Conservation (phyloP, 1,140 invertebrate species). For the Nilaparvata lugens region DNA sequence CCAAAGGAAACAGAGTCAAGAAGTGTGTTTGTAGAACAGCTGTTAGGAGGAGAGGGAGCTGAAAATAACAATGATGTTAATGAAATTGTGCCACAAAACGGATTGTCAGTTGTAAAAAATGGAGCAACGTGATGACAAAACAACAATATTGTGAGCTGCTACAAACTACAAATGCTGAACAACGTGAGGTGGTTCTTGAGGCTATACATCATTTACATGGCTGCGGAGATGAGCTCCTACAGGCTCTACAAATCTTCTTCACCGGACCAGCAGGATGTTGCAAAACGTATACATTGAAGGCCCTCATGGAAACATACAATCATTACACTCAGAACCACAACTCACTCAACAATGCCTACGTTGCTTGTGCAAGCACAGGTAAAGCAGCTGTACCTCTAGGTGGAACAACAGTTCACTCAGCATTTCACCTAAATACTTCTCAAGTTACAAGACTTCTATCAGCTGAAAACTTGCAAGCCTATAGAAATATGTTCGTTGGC, state of each 20-base stretch:
- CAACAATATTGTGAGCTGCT: constrained; percentile 8
- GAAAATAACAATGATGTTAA: constrained; percentile 21
- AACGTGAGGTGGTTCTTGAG: constrained; percentile 12
- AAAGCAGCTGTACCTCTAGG: constrained; percentile 3
- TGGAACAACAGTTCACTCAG: constrained; percentile 18
- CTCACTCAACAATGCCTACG: constrained; percentile 5
- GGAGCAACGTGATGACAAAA: constrained; percentile 6
- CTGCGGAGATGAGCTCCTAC: constrained; percentile 3
- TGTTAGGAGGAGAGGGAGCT: constrained; percentile 6
- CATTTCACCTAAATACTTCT: constrained; percentile 10
- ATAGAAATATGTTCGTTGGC: constrained; percentile 8
- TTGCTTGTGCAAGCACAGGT: constrained; percentile 13
- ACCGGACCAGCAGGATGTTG: constrained; percentile 30
- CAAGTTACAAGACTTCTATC: neutral
- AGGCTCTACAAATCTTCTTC: constrained; percentile 30
- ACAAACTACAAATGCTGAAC: constrained; percentile 8
- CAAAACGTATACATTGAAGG: constrained; percentile 28
- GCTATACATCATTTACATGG: constrained; percentile 10
- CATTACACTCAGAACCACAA: constrained; percentile 1
- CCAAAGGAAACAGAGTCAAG: constrained; percentile 21
- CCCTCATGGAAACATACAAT: constrained; percentile 25
- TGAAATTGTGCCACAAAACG: neutral
- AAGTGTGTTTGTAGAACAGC: constrained; percentile 17
- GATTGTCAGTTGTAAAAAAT: constrained; percentile 3
- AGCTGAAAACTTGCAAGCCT: constrained; percentile 8